Base-by-base conservation (phyloP, 2,113 vertebrate genomes). In the Limanda limanda region DNA sequence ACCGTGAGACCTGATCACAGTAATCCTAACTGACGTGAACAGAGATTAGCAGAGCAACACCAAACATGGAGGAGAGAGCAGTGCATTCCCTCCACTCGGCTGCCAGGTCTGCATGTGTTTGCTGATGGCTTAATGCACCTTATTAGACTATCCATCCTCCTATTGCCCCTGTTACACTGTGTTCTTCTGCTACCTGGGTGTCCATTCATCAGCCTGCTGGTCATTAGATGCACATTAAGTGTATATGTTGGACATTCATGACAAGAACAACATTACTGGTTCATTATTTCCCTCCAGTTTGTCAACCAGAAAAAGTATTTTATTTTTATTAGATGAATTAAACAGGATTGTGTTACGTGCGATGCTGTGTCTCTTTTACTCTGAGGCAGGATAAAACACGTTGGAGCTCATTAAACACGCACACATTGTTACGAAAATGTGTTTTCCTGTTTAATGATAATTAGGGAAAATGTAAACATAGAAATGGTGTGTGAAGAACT, bases 1-100 rank as follows among this genome's bases (percentile, higher is more conserved):
- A 74, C 54, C 9, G 65, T 58, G 57, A 65, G 35, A 66, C 68
- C 54, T 45, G 65, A 83, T 79, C 51, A 56, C 66, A 66, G 71
- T 85, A 89, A 85, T 83, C 74, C 71, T 86, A 62, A 86, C 45
- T 81, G 87, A 85, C 82, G 66, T 35, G 15, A 58, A 47, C 55
- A 79, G 47, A 85, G 77, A 85, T 85, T 76, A 83, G 71, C 52
- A 60, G 24, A 67, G 79, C 27, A 61, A 27, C 71, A 48, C 25
- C 79, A 73, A 59, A 74, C 62, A 71, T 42, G 67, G 52, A 79
- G 58, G 45, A 71, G 40, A 79, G 45, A 42, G 6, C 51, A 3
- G 6, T 1, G 3, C 21, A 31, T 59, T 65, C 35, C 52, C n/a
- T 76, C 52, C 51, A 42, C 58, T 18, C 35, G 62, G 63, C 55